phyloP scores from a whole-genome alignment of 2,113 vertebrate genomes.

The Dryoscopus gambensis region DNA sequence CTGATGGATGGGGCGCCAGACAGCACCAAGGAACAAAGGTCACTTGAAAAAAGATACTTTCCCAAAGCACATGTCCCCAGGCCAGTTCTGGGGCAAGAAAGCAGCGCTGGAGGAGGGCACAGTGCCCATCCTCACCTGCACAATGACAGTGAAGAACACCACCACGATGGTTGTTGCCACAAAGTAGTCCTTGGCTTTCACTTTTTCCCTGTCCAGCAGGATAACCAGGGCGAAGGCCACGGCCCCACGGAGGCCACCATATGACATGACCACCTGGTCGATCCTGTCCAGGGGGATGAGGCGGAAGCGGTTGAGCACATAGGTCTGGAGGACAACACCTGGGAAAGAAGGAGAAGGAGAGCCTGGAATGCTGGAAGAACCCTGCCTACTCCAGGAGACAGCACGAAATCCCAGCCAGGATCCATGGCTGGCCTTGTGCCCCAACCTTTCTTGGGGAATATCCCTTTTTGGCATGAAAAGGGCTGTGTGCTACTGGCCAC shows the following conservation, averaged over 20 bases:
- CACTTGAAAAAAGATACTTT: not conserved
- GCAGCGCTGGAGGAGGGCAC: not conserved
- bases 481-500: not conserved
- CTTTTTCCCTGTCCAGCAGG: conserved; percentile 81
- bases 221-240: conserved; percentile 94
- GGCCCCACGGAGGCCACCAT: conserved; percentile 91
- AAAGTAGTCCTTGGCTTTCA: conserved; percentile 96
- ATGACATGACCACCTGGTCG: conserved; percentile 98
- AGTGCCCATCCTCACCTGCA: conserved; percentile 82
- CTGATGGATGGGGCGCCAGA: not conserved
- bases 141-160: conserved; percentile 97
- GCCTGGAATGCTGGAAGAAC: not conserved
- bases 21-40: not conserved
- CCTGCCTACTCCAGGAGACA: not conserved
- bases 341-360: conserved; percentile 40
- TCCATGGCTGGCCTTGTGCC: not conserved
- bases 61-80: not conserved
- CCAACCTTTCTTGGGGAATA: not conserved
- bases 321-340: conserved; percentile 94
- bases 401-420: not conserved
- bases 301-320: conserved; percentile 89
- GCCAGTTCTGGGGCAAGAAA: not conserved
- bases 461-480: not conserved
- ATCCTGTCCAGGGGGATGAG: conserved; percentile 92
- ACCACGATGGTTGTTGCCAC: conserved; percentile 94